Conservation (phyloP, 23 tunicate species). For the Phallusia fumigata region DNA sequence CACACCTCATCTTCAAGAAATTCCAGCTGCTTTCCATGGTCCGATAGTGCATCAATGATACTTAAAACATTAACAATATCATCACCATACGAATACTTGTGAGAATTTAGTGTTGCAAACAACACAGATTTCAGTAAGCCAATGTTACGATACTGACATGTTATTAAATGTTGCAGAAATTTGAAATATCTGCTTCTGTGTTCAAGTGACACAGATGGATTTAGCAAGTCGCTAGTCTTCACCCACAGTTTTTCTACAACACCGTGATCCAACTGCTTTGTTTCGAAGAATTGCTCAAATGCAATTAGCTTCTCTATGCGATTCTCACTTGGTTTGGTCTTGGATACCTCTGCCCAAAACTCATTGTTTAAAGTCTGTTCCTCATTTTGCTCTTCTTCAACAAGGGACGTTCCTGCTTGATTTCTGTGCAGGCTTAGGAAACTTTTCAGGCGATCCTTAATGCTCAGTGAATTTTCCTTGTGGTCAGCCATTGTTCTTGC, state of each 20-base stretch:
- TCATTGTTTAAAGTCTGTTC: slow-evolving; percentile 27
- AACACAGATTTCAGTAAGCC: slow-evolving; percentile 14
- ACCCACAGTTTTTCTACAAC: slow-evolving; percentile 71
- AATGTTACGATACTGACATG: slow-evolving; percentile 51
- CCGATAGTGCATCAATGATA: slow-evolving; percentile 56
- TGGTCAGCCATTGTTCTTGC: slow-evolving; percentile 53
- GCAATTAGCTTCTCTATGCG: slow-evolving; percentile 45
- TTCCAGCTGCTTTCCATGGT: slow-evolving; percentile 68
- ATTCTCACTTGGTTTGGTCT: slow-evolving; percentile 37
- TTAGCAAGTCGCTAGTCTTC: slow-evolving; percentile 69
- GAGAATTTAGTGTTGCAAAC: slow-evolving; percentile 8
- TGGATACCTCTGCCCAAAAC: slow-evolving; percentile 53
- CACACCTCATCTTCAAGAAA: slow-evolving; percentile 79
- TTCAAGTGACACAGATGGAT: slow-evolving; percentile 22
- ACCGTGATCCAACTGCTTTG: slow-evolving; percentile 37
- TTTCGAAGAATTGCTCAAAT: slow-evolving; percentile 33
- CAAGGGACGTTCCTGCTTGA: not conserved
- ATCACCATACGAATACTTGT: slow-evolving; percentile 10
- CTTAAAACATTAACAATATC: slow-evolving; percentile 38
- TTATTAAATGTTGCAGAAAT: slow-evolving; percentile 46
- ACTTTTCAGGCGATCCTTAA: slow-evolving; percentile 29
- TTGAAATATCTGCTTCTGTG: slow-evolving; percentile 37
- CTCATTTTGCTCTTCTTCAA: not conserved
- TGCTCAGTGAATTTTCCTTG: slow-evolving; percentile 39
- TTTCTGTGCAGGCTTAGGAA: not conserved